Conservation (phyloP, 2,888 invertebrate species). For the Rhamnusium bicolor region DNA sequence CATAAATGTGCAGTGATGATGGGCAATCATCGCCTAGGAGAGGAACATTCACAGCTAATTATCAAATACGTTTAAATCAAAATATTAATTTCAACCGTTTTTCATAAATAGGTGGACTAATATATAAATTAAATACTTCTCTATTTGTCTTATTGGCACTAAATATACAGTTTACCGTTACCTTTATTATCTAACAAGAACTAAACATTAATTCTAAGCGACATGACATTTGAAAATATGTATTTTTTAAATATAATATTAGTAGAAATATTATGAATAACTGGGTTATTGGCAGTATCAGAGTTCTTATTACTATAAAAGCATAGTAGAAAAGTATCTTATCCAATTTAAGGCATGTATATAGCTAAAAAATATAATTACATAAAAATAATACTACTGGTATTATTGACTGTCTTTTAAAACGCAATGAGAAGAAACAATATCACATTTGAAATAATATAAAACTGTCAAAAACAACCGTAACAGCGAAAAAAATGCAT, state of each 20-base stretch:
- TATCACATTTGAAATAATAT: constrained; percentile 28
- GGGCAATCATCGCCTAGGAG: too few relatives aligned
- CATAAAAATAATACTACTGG: constrained; percentile 30
- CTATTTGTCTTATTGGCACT: neutral
- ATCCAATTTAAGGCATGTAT: constrained; percentile 11
- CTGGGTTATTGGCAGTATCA: constrained; percentile 26
- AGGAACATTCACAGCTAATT: too few relatives aligned
- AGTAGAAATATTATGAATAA: constrained; percentile 9
- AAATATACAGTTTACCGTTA: neutral
- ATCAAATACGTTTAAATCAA: too few relatives aligned
- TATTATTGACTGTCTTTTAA: constrained; percentile 31
- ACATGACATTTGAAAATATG: neutral
- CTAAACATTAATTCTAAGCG: constrained; percentile 6
- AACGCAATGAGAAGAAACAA: constrained; percentile 29
- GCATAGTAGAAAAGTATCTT: constrained; percentile 9
- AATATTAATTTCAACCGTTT: too few relatives aligned
- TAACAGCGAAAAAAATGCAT: neutral
- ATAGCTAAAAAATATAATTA: constrained; percentile 5
- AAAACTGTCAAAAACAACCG: neutral
- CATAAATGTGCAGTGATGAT: too few relatives aligned
- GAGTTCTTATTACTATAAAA: constrained; percentile 8
- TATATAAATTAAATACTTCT: too few relatives aligned
- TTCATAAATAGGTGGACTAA: too few relatives aligned
- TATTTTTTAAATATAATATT: neutral
- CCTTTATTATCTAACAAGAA: neutral